Base-by-base conservation (phyloP, 2,888 invertebrate species). In the Spodoptera picta region DNA sequence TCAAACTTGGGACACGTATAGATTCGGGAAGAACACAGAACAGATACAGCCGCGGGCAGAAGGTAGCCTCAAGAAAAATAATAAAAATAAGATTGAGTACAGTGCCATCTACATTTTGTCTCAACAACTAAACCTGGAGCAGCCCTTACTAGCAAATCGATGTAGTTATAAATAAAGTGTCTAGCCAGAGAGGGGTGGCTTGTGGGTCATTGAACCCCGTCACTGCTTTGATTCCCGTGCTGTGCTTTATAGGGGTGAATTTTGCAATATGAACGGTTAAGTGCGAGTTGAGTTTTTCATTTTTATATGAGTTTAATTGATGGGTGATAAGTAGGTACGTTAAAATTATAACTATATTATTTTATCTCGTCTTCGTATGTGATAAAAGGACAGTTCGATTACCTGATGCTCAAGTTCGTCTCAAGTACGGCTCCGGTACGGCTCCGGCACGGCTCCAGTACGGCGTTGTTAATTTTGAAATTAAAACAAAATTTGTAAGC, bases 101-200 rank as follows among this genome's bases (percentile, higher is more conserved):
- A 69, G 57, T 62, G 74, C 80, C 77, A 77, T 77, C 77, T 73
- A 71, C 49, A 23, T 57, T 36, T 36, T 43, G 3, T 46, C 1
- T 24, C 31, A 14, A 57, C 48, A 61, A 75, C 48, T 46, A 36
- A 61, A 53, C 51, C 51, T 19, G 42, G 71, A 53, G 55, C 64
- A 66, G 52, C 65, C 59, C 65, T 63, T 43, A 41, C 62, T 44
- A 6, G 23, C 52, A 66, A 73, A 79, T 81, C 81, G 81, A 81
- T 81, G 68, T 76, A 63, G 73, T 78, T 81, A 81, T 81, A 82
- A 81, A 81, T 81, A 81, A 80, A 75, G 53, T 64, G 79, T 79
- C 79, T 79, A 75, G 80, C 73, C 80, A 43, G 71, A 79, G 79
- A 73, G 68, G 71, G 62, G 57, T 69, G 51, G 2, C 43, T 2